Conservation (phyloP, 2,888 invertebrate genomes). For the Agrotis exclamationis region DNA sequence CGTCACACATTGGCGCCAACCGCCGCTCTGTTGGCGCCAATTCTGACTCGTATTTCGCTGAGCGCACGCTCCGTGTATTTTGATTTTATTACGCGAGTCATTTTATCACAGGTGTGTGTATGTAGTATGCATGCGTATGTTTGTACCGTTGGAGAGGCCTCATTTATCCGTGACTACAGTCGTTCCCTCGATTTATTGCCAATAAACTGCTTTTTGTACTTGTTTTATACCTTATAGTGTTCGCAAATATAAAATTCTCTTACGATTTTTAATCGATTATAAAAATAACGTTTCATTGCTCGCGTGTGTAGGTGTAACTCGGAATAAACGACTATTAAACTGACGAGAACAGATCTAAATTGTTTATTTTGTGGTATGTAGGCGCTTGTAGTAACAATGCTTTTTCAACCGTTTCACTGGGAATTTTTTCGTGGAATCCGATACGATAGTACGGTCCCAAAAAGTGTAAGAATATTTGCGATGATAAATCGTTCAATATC, state of each 20-base stretch:
- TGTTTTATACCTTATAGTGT: conserved; percentile 62
- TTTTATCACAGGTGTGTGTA: conserved; percentile 69
- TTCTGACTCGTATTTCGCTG: conserved; percentile 63
- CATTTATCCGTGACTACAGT: conserved; percentile 64
- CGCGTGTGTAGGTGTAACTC: conserved; percentile 35
- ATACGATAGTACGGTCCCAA: background rate
- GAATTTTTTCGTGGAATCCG: conserved; percentile 31
- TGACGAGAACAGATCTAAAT: conserved; percentile 46
- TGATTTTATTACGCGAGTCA: conserved; percentile 73
- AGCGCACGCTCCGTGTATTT: conserved; percentile 60
- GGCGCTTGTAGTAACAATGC: conserved; percentile 50
- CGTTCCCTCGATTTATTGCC: conserved; percentile 75
- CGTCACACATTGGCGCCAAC: conserved; percentile 70
- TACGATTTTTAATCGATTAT: conserved; percentile 70
- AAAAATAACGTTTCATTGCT: conserved; percentile 58
- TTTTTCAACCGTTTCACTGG: conserved; percentile 14
- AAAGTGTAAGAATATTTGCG: conserved; percentile 11
- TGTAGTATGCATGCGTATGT: conserved; percentile 62
- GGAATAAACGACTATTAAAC: conserved; percentile 49
- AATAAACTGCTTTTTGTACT: conserved; percentile 74
- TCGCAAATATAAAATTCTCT: conserved; percentile 63
- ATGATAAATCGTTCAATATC: conserved; percentile 18
- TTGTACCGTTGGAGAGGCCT: conserved; percentile 67
- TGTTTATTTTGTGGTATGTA: conserved; percentile 56
- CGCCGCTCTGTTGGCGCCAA: conserved; percentile 68